These are phyloP conservation scores for Drosophila robusta DNA, from an alignment of 2,888 invertebrate species.

Conservation along the genomic window DNA sequence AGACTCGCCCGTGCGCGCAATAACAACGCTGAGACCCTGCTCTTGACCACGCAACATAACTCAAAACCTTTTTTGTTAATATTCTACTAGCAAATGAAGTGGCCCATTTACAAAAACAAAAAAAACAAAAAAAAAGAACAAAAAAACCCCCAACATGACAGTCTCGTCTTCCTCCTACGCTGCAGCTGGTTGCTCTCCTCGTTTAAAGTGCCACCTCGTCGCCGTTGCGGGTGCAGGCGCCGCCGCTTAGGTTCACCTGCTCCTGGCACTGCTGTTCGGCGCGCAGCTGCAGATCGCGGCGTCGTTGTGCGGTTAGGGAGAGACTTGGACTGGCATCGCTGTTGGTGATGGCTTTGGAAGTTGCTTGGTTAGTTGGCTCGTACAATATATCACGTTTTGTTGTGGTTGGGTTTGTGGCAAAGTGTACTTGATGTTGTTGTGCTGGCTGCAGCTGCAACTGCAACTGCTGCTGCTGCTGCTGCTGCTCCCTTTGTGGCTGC, in stretches of 20 bases:
- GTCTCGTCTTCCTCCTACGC: background rate
- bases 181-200: background rate
- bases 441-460: conserved; percentile 30
- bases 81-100: conserved; percentile 26
- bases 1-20: conserved; percentile 19
- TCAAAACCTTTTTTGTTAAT: conserved; percentile 4
- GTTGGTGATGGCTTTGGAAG: conserved; percentile 57
- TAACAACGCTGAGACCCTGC: conserved; percentile 37
- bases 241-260: conserved; percentile 66
- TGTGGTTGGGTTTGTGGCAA: conserved; percentile 44
- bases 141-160: background rate
- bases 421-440: conserved; percentile 49
- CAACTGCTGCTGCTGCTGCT: conserved; percentile 13
- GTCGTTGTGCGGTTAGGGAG: conserved; percentile 76
- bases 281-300: conserved; percentile 70
- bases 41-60: conserved; percentile 11
- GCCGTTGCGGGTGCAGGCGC: conserved; percentile 68
- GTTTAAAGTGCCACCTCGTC: conserved; percentile 82
- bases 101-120: background rate
- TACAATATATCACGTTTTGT: conserved; percentile 72
- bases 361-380: conserved; percentile 56
- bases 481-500: conserved; percentile 38
- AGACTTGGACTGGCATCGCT: conserved; percentile 40
- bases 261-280: conserved; percentile 73
- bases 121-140: no score